A percentile compares a stretch with the other conserved stretches of the same genome.
These are phyloP conservation scores for Tribolium freemani DNA, from an alignment of 2,888 invertebrate genomes.

Conservation along the genomic window DNA sequence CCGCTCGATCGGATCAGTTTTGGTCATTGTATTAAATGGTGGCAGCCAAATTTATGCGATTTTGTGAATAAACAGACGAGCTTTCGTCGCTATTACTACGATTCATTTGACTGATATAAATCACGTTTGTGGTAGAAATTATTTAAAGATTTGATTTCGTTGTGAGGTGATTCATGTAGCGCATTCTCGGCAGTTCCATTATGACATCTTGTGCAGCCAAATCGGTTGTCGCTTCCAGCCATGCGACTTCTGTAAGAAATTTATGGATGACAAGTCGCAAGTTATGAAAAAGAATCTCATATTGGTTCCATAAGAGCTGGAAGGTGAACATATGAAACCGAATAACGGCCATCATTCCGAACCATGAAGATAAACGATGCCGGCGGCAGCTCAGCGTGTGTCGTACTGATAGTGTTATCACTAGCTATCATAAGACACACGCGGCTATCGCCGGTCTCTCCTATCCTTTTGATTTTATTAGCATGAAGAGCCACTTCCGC, in stretches of 20 bases:
- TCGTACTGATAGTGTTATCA: conserved; percentile 74
- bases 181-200: conserved; percentile 17
- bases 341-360: conserved; percentile 5
- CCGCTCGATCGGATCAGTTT: not conserved
- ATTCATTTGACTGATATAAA: not conserved
- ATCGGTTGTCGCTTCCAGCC: not conserved
- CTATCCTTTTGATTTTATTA: not conserved
- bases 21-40: not conserved
- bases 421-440: conserved; percentile 77
- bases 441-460: conserved; percentile 70
- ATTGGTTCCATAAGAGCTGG: not conserved
- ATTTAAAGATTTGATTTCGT: not conserved
- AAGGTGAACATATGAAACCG: conserved; percentile 31
- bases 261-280: conserved; percentile 27
- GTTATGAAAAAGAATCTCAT: conserved; percentile 24
- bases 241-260: conserved; percentile 15
- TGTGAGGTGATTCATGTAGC: conserved; percentile 3
- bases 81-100: not conserved
- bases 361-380: conserved; percentile 42
- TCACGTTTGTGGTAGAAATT: not conserved
- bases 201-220: conserved; percentile 23
- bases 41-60: not conserved
- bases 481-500: conserved; percentile 4
- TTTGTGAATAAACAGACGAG: not conserved
- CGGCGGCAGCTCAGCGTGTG: conserved; percentile 70